phyloP scores from a whole-genome alignment of 2,888 invertebrate genomes.

The Platycnemis pennipes region DNA sequence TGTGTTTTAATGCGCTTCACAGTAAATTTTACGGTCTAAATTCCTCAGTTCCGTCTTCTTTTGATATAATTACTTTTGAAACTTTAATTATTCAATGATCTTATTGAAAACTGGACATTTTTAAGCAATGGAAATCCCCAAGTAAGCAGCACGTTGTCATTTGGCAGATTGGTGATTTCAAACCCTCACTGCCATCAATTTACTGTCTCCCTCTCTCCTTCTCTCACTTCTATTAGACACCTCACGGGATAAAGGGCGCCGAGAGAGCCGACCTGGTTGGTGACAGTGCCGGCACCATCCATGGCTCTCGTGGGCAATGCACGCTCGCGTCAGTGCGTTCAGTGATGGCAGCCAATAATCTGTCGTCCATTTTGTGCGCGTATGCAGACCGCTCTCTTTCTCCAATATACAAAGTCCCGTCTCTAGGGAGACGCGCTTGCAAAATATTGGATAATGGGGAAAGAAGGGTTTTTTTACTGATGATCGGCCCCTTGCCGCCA shows the following conservation, averaged over 20 bases:
- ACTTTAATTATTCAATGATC: too few relatives aligned
- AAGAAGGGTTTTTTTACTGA: too few relatives aligned
- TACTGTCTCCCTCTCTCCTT: not conserved
- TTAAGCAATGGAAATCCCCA: too few relatives aligned
- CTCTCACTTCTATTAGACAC: not conserved
- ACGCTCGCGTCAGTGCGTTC: not conserved
- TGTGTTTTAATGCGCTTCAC: too few relatives aligned
- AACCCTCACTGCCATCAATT: not conserved
- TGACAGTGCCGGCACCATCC: not conserved
- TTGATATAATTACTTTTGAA: too few relatives aligned
- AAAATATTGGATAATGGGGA: not conserved
- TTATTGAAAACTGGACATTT: too few relatives aligned
- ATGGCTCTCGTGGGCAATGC: not conserved
- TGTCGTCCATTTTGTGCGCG: not conserved
- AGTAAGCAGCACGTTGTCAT: not conserved
- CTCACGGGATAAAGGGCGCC: not conserved
- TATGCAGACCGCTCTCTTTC: not conserved
- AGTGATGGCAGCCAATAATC: constrained; percentile 26
- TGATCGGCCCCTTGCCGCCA: not conserved
- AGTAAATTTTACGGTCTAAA: too few relatives aligned
- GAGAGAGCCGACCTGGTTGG: not conserved
- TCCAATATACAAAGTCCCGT: not conserved
- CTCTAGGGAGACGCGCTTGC: not conserved
- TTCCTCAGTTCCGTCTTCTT: too few relatives aligned
- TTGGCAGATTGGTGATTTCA: not conserved